These are phyloP conservation scores for Panurus biarmicus DNA, from an alignment of 2,113 vertebrate genomes.

Conservation along the genomic window DNA sequence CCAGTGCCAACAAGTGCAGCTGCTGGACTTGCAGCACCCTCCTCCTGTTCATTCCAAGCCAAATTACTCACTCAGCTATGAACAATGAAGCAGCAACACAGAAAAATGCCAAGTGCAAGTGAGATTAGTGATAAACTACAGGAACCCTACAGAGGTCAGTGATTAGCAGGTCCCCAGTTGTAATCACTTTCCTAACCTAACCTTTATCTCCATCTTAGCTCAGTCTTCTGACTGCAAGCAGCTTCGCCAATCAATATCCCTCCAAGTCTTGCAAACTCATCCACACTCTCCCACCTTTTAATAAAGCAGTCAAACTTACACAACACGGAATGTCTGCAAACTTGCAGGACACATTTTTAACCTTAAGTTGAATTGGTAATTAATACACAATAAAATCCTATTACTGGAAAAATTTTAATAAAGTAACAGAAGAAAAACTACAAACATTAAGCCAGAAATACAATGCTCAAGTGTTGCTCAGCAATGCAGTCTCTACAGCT, in stretches of 20 bases:
- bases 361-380: neutral
- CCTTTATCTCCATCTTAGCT: slow-evolving; percentile 63
- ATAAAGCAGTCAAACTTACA: neutral
- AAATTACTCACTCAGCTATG: slow-evolving; percentile 69
- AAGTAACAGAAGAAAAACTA: neutral
- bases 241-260: slow-evolving; percentile 60
- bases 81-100: slow-evolving; percentile 59
- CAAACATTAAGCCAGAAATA: neutral
- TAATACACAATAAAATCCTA: neutral
- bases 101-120: slow-evolving; percentile 66
- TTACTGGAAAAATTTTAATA: neutral
- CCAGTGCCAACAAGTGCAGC: slow-evolving; percentile 77
- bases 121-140: slow-evolving; percentile 70
- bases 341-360: neutral
- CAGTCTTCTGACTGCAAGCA: slow-evolving; percentile 1
- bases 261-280: neutral
- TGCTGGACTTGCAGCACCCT: slow-evolving; percentile 72
- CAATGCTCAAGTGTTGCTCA: neutral
- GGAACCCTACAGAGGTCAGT: slow-evolving; percentile 70
- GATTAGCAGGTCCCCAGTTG: slow-evolving; percentile 66
- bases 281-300: neutral
- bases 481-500: neutral
- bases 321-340: neutral
- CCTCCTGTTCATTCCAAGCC: slow-evolving; percentile 59
- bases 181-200: slow-evolving; percentile 58